Base-by-base conservation (phyloP, 2,888 invertebrate genomes). In the Drosophila stalkeri region DNA sequence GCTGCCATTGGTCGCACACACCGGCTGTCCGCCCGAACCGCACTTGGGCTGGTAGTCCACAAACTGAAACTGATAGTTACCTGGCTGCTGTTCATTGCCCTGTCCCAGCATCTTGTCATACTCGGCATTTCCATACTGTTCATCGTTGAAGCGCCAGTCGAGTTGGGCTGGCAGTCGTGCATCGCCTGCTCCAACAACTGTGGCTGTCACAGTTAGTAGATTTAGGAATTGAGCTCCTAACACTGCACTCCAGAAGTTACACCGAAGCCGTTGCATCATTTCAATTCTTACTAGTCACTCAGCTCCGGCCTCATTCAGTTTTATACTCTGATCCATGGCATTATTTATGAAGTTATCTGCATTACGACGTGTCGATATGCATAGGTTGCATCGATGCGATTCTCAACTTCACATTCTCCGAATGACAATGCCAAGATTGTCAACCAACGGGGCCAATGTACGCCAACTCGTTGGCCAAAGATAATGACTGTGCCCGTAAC, bases 11-110 rank as follows among this genome's bases (percentile, higher is more conserved):
- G 84, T 85, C 47, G 84, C 84, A 41, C 84, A 85, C 9, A 85
- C 86, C 0, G 86, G 77, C 2, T 76, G 43, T 1, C 84, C 84
- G 0, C 88, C 84, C 1, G 59, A 3, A 1, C 35, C 55, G 14
- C 84, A 85, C 1, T 64, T 75, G 1, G 75, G 81, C 56, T 73
- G 83, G 41, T 88, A 80, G 77, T 88, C 84, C 56, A 85, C 88
- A 51, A 75, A 85, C 31, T 88, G 69, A 57, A 77, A 87, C 23
- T 87, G 80, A 55, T 73, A 39, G 16, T 66, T 52, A 16, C 67
- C 33, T 0, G 39, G 8, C 41, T 47, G 20, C 12, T 18, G 41
- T 1, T 37, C 73, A 27, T 33, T 59, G 20, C 18, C 31, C 18
- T 62, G 44, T 3, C 54, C 27, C 41, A 75, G 44, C 20, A 82